These are phyloP conservation scores for Periphyllus acericola DNA, from an alignment of 2,888 invertebrate species.

Conservation along the genomic window DNA sequence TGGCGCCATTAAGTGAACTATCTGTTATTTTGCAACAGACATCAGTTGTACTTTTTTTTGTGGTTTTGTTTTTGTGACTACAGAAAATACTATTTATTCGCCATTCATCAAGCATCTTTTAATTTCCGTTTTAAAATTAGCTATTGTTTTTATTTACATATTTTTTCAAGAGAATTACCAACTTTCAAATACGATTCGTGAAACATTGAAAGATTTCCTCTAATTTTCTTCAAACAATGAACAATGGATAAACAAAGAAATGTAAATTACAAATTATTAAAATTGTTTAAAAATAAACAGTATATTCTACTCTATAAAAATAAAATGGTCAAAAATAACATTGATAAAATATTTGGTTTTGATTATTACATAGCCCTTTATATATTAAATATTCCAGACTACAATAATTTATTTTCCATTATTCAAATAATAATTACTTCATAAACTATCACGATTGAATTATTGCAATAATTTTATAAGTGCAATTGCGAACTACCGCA, in stretches of 20 bases:
- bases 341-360: neutral
- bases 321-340: neutral
- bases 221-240: neutral
- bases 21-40: slow-evolving; percentile 4
- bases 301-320: neutral
- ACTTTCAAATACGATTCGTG: slow-evolving; percentile 9
- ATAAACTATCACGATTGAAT: neutral
- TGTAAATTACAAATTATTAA: neutral
- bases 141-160: slow-evolving; percentile 22
- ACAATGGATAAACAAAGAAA: neutral
- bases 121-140: slow-evolving; percentile 37
- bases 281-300: neutral
- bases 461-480: neutral
- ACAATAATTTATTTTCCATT: neutral
- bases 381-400: neutral
- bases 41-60: neutral
- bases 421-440: neutral
- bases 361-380: neutral
- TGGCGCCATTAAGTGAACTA: slow-evolving; percentile 4
- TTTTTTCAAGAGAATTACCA: slow-evolving; percentile 3
- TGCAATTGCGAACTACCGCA: neutral
- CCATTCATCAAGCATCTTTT: slow-evolving; percentile 35
- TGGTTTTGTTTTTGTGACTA: neutral
- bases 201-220: slow-evolving; percentile 10
- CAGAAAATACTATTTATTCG: slow-evolving; percentile 8